Evolutionary conservation across 2,113 vertebrate genomes (phyloP).

Genomic region (Promerops cafer): DNA sequence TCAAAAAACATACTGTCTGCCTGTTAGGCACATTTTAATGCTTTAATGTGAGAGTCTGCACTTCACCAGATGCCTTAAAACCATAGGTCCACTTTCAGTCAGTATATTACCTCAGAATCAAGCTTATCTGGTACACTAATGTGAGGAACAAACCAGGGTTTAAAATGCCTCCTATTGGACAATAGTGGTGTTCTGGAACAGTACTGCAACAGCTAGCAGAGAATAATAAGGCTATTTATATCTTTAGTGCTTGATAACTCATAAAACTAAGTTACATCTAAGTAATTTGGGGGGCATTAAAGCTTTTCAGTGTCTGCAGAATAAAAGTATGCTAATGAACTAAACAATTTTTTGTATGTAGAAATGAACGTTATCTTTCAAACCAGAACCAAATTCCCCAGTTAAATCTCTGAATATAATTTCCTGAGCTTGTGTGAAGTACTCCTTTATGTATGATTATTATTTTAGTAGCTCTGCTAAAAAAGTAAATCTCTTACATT

Average conservation of each 20-base stretch:
- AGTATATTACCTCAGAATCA: constrained; percentile 18
- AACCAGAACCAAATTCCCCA: constrained; percentile 69
- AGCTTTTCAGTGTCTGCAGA: constrained; percentile 57
- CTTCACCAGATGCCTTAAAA: constrained; percentile 23
- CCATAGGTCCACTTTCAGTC: neutral
- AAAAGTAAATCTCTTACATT: constrained; percentile 53
- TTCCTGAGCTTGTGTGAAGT: constrained; percentile 53
- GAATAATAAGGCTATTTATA: constrained; percentile 59
- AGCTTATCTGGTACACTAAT: neutral
- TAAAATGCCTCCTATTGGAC: constrained; percentile 28
- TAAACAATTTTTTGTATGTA: constrained; percentile 44
- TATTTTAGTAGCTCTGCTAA: constrained; percentile 56
- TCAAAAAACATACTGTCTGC: neutral
- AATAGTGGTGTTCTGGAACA: constrained; percentile 5
- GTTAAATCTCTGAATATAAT: constrained; percentile 64
- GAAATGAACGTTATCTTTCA: constrained; percentile 72
- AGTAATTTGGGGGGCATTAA: constrained; percentile 58
- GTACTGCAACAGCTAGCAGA: neutral
- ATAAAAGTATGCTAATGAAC: constrained; percentile 67
- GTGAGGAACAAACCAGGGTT: neutral
- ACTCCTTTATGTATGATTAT: constrained; percentile 46
- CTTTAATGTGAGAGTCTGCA: constrained; percentile 28
- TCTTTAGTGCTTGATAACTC: constrained; percentile 50
- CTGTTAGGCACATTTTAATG: constrained; percentile 34
- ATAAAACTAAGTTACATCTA: constrained; percentile 54